Evolutionary conservation across 2,113 vertebrate species (phyloP).

Genomic region (Ceyx cyanopectus): DNA sequence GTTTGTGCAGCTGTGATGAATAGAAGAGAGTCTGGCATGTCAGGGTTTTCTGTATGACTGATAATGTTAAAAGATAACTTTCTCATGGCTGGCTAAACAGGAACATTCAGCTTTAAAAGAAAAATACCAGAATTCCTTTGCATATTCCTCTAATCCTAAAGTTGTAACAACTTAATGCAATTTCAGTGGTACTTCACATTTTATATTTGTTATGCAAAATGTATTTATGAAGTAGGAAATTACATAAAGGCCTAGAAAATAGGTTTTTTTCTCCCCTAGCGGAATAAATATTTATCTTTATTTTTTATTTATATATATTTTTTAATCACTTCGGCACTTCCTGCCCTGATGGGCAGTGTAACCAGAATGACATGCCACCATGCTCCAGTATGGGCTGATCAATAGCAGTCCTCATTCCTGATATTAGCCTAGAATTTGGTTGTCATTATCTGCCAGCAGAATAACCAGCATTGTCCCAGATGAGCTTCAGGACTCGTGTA

Average conservation of each 20-base stretch:
- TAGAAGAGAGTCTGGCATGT: background rate
- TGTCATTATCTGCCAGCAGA: background rate
- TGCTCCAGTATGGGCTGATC: background rate
- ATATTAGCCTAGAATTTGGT: background rate
- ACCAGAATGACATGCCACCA: background rate
- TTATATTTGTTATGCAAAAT: background rate
- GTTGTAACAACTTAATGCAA: background rate
- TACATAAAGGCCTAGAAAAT: background rate
- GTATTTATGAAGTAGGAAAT: background rate
- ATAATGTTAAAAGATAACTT: background rate
- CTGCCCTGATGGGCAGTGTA: background rate
- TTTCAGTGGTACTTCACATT: background rate
- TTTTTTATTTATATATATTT: background rate
- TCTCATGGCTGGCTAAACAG: background rate
- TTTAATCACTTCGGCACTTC: background rate
- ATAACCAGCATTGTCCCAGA: background rate
- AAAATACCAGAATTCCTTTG: background rate
- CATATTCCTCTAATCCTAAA: constrained; percentile 5
- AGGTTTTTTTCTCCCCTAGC: background rate
- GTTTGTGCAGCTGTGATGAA: background rate
- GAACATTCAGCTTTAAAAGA: background rate
- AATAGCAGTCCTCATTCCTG: background rate
- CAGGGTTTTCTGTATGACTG: constrained; percentile 24
- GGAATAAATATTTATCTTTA: background rate
- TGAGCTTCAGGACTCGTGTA: background rate